phyloP scores from a whole-genome alignment of 2,113 vertebrate genomes.

The Carassius carassius region DNA sequence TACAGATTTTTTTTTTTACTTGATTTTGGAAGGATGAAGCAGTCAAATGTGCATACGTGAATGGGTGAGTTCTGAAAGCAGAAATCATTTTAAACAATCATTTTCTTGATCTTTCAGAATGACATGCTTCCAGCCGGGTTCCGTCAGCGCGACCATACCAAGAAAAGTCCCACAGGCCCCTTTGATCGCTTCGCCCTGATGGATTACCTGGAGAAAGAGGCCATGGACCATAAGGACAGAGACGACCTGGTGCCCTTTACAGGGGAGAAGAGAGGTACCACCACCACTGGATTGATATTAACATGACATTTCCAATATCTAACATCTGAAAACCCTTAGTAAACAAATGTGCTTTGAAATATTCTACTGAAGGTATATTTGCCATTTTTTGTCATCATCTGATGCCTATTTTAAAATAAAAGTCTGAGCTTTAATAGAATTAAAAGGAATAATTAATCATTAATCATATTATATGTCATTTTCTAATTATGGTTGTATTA shows the following conservation, averaged over 20 bases:
- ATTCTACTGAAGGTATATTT: no score
- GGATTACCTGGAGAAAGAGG: slow-evolving; percentile 89
- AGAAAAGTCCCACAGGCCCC: slow-evolving; percentile 85
- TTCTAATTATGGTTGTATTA: no score
- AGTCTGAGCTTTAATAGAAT: no score
- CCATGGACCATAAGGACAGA: slow-evolving; percentile 81
- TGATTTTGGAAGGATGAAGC: no score
- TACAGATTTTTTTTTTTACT: no score
- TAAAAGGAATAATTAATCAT: no score
- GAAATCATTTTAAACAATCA: not conserved
- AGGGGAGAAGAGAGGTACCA: slow-evolving; percentile 87
- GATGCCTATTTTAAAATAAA: no score
- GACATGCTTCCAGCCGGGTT: slow-evolving; percentile 88
- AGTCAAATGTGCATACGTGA: no score
- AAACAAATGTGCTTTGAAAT: no score
- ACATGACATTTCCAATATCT: not conserved
- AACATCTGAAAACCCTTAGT: no score
- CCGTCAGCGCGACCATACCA: slow-evolving; percentile 92
- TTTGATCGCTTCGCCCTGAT: slow-evolving; percentile 85
- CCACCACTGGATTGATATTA: not conserved
- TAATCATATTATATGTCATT: no score
- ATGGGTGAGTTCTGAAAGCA: not conserved
- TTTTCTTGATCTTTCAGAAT: slow-evolving; percentile 76
- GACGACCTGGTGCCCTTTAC: slow-evolving; percentile 94
- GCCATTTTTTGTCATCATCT: no score